phyloP scores from a whole-genome alignment of 2,113 vertebrate species.

The Pangasianodon hypophthalmus region DNA sequence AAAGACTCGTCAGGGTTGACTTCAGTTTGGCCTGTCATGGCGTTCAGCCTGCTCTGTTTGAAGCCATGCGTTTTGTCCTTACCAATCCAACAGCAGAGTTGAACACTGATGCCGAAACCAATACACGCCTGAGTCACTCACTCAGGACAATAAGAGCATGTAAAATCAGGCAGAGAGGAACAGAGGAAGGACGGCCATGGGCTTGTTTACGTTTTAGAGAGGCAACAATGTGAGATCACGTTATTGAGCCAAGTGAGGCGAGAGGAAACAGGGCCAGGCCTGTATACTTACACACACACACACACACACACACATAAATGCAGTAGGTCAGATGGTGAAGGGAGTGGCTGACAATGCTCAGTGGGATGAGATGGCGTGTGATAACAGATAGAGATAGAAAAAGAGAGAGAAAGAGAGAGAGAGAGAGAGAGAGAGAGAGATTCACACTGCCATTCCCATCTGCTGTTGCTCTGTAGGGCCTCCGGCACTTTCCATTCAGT shows the following conservation, averaged over 20 bases:
- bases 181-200: slow-evolving; percentile 11
- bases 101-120: neutral
- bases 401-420: slow-evolving; percentile 18
- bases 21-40: slow-evolving; percentile 15
- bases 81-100: slow-evolving; percentile 17
- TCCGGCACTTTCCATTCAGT: slow-evolving; percentile 72
- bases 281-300: slow-evolving; percentile 7
- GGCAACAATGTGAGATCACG: slow-evolving; percentile 22
- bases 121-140: neutral
- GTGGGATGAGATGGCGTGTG: slow-evolving; percentile 67
- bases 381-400: slow-evolving; percentile 41
- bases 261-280: slow-evolving; percentile 33
- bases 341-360: slow-evolving; percentile 65
- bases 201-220: slow-evolving; percentile 36
- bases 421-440: slow-evolving; percentile 54
- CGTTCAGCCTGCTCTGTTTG: neutral
- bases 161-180: neutral
- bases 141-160: neutral
- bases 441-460: slow-evolving; percentile 50
- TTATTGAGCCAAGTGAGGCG: slow-evolving; percentile 32
- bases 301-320: slow-evolving; percentile 23
- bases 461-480: slow-evolving; percentile 65
- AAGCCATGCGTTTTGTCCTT: neutral
- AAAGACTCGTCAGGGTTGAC: neutral
- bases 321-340: slow-evolving; percentile 44